Evolutionary conservation across 2,888 invertebrate species (phyloP).

Genomic region (Stomorhina lunata): DNA sequence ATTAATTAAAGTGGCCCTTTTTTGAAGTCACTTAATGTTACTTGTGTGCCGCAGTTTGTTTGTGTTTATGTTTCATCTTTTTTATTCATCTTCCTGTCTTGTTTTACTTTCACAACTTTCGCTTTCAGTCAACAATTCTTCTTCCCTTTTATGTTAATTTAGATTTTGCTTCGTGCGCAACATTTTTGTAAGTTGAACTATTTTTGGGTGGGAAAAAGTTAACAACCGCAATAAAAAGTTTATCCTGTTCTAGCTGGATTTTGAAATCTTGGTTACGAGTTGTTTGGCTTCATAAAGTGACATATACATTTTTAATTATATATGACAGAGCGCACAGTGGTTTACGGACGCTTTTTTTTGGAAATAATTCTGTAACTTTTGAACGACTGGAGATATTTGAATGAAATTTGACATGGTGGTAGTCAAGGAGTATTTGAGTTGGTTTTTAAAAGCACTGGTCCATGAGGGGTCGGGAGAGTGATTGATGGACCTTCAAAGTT

Average conservation of each 20-base stretch:
- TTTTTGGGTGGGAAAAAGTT: neutral
- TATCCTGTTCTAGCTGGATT: neutral
- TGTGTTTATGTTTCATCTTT: neutral
- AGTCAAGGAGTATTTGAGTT: too few species aligned
- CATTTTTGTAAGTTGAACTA: neutral
- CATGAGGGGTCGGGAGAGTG: too few species aligned
- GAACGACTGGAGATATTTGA: too few species aligned
- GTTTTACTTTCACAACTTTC: neutral
- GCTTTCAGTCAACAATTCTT: neutral
- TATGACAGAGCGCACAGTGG: too few species aligned
- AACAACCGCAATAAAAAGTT: constrained; percentile 7
- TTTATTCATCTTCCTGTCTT: neutral
- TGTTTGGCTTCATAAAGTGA: too few species aligned
- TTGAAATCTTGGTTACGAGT: neutral
- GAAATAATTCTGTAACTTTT: too few species aligned
- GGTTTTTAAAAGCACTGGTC: too few species aligned
- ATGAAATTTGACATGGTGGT: too few species aligned
- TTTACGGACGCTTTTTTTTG: too few species aligned
- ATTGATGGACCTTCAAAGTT: too few species aligned
- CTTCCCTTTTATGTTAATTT: neutral
- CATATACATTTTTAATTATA: too few species aligned
- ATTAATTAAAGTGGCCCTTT: constrained; percentile 19
- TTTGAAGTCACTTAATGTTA: neutral
- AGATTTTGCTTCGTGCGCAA: constrained; percentile 9
- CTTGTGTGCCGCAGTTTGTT: constrained; percentile 6